A percentile compares a stretch with the other conserved stretches of the same genome.
phyloP scores from a whole-genome alignment of 2,888 invertebrate genomes.

The Dolichopus griseipennis region DNA sequence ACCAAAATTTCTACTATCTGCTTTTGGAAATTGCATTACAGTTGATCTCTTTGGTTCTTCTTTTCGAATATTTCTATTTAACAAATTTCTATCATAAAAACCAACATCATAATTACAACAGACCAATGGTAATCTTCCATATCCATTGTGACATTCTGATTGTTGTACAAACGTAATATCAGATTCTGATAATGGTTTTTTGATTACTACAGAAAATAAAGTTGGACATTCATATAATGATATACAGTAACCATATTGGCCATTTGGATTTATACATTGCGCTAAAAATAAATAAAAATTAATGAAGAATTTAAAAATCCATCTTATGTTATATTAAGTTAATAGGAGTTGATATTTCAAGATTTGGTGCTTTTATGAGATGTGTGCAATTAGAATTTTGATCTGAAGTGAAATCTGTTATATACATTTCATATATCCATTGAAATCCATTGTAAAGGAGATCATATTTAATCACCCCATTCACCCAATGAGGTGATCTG shows the following conservation, averaged over 20 bases:
- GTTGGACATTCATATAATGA: conserved; percentile 36
- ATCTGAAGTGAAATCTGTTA: too few species aligned
- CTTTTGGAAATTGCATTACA: not conserved
- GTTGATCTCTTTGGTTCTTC: not conserved
- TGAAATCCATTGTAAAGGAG: too few species aligned
- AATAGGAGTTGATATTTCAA: too few species aligned
- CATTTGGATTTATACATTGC: conserved; percentile 48
- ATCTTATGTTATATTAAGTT: too few species aligned
- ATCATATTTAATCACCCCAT: too few species aligned
- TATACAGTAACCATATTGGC: conserved; percentile 32
- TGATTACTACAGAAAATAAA: conserved; percentile 28
- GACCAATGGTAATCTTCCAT: conserved; percentile 32
- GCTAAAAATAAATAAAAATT: conserved; percentile 24
- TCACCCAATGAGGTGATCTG: too few species aligned
- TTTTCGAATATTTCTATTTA: not conserved
- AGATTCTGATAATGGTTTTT: conserved; percentile 25
- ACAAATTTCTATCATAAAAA: conserved; percentile 19
- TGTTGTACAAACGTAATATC: conserved; percentile 31
- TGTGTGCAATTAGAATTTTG: too few species aligned
- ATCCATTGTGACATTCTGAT: conserved; percentile 30
- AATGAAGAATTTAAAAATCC: too few species aligned
- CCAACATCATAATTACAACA: conserved; percentile 37
- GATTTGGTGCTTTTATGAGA: too few species aligned
- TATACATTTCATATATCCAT: too few species aligned
- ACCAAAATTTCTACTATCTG: too few species aligned